Conservation (phyloP, 2,888 invertebrate species). For the Melipona bicolor region DNA sequence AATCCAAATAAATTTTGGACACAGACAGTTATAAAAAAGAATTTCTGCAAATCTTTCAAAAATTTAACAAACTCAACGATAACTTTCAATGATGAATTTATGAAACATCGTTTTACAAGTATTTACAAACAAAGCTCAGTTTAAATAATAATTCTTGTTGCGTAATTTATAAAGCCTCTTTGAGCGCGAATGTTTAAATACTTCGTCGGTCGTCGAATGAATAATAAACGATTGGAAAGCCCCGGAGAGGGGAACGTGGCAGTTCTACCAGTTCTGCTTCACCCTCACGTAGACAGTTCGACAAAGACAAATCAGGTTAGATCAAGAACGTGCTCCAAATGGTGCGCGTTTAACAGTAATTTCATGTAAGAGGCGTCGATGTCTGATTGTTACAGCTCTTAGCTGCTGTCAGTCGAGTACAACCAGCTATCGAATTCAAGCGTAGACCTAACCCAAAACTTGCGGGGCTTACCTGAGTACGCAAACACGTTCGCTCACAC, state of each 20-base stretch:
- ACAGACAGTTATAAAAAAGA: no score
- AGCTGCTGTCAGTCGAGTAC: conserved; percentile 68
- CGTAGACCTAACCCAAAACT: conserved; percentile 39
- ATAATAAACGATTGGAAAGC: not conserved
- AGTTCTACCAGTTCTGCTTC: not conserved
- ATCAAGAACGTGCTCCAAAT: conserved; percentile 59
- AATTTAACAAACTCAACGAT: no score
- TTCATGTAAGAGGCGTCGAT: conserved; percentile 78
- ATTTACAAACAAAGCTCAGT: no score
- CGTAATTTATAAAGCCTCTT: no score
- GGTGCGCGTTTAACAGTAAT: conserved; percentile 76
- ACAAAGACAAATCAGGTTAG: conserved; percentile 71
- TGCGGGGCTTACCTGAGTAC: conserved; percentile 60
- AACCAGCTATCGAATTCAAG: conserved; percentile 35
- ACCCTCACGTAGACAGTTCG: conserved; percentile 12
- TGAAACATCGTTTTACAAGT: no score
- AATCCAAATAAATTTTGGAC: no score
- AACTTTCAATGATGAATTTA: no score
- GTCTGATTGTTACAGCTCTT: conserved; percentile 75
- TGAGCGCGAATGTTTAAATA: no score
- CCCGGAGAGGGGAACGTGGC: not conserved
- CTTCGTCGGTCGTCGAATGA: not conserved
- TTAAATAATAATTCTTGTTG: no score
- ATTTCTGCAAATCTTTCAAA: no score
- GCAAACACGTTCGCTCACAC: conserved; percentile 60